Percentiles rank a stretch among this genome's conserved stretches.
Evolutionary conservation across 2,888 invertebrate genomes (phyloP).

Genomic region (Pimpla rufipes): DNA sequence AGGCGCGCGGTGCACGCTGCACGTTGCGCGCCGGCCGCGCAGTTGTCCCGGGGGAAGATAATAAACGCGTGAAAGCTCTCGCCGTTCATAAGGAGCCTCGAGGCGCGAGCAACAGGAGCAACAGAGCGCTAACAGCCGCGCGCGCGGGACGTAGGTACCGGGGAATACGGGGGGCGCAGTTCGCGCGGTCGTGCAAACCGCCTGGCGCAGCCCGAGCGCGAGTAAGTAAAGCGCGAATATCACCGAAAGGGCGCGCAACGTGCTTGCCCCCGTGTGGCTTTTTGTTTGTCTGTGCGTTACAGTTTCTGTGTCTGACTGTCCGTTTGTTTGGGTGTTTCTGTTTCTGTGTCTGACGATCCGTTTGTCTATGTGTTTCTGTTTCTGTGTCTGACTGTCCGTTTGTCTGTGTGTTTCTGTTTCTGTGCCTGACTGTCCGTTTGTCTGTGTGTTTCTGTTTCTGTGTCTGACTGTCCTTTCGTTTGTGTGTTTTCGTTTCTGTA

Average conservation of each 20-base stretch:
- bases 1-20: no score
- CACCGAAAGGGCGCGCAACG: constrained; percentile 36
- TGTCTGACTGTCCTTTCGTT: no score
- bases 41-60: constrained; percentile 63
- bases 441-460: no score
- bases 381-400: background rate
- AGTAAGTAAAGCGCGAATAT: constrained; percentile 61
- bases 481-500: no score
- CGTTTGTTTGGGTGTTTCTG: no score
- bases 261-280: background rate
- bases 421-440: no score
- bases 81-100: constrained; percentile 54
- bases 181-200: background rate
- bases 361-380: background rate
- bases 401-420: no score
- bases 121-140: constrained; percentile 34
- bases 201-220: background rate
- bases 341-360: no score
- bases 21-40: no score
- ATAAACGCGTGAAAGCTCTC: constrained; percentile 68
- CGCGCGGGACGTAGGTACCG: no score
- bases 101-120: constrained; percentile 39
- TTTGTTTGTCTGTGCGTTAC: no score
- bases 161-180: background rate
- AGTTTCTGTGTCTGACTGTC: no score